Evolutionary conservation across 1,140 invertebrate species (phyloP).

Genomic region (Schmidtea mediterranea): DNA sequence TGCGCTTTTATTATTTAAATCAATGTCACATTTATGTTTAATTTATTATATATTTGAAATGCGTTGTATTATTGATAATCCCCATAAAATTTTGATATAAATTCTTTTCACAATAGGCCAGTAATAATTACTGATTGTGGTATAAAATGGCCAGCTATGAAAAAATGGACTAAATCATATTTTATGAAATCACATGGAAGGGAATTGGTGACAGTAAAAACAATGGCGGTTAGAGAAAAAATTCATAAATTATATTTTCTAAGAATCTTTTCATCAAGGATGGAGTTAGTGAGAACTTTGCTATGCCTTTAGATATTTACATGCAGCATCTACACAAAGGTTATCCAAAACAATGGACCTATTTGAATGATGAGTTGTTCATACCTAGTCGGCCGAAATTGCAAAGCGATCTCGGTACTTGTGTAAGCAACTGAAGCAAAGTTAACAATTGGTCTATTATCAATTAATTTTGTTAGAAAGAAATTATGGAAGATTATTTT

Average conservation of each 20-base stretch:
- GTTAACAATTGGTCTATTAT: too few relatives aligned
- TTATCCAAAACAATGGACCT: slow-evolving; percentile 13
- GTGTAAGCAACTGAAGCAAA: slow-evolving; percentile 14
- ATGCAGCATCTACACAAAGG: slow-evolving; percentile 9
- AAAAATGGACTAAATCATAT: slow-evolving; percentile 15
- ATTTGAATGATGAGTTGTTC: slow-evolving; percentile 23
- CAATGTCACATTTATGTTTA: too few relatives aligned
- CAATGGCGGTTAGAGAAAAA: slow-evolving; percentile 12
- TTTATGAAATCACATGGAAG: slow-evolving; percentile 14
- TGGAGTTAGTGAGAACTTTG: slow-evolving; percentile 10
- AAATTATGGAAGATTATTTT: slow-evolving; percentile 18
- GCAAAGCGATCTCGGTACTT: slow-evolving; percentile 12
- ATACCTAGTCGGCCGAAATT: slow-evolving; percentile 15
- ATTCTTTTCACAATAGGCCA: too few relatives aligned
- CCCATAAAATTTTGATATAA: too few relatives aligned
- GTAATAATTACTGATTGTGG: slow-evolving; percentile 15
- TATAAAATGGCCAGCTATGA: slow-evolving; percentile 13
- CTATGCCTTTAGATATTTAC: slow-evolving; percentile 12
- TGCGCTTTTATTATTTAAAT: slow-evolving; percentile 1
- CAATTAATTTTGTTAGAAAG: too few relatives aligned
- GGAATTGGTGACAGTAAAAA: slow-evolving; percentile 13
- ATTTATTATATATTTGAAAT: too few relatives aligned
- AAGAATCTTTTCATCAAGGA: slow-evolving; percentile 10
- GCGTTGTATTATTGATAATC: too few relatives aligned
- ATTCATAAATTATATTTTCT: not conserved